Evolutionary conservation across 2,888 invertebrate genomes (phyloP).

Genomic region (Sinodicranocentrus sp.): DNA sequence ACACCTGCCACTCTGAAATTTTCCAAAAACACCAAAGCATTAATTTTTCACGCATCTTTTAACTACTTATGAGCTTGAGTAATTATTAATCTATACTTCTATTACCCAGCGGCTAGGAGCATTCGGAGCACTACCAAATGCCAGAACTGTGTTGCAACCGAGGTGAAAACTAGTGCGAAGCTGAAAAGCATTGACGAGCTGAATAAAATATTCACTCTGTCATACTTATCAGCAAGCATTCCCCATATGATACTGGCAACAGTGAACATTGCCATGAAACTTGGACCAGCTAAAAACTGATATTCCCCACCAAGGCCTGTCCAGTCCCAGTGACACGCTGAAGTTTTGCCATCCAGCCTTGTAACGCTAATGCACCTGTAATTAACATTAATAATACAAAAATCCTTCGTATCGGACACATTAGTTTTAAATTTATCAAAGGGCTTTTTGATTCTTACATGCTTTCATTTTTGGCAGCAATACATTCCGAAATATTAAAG

Average conservation of each 20-base stretch:
- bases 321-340: slow-evolving; percentile 93
- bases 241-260: slow-evolving; percentile 92
- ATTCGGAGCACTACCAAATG: slow-evolving; percentile 91
- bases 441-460: slow-evolving; percentile 14
- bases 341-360: slow-evolving; percentile 80
- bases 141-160: slow-evolving; percentile 91
- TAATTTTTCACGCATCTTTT: too few species aligned
- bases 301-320: slow-evolving; percentile 95
- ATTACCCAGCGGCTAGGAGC: slow-evolving; percentile 90
- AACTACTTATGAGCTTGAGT: too few species aligned
- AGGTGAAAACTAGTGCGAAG: slow-evolving; percentile 90
- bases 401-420: too few species aligned
- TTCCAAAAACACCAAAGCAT: not conserved
- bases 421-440: slow-evolving; percentile 1
- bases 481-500: slow-evolving; percentile 26
- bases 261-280: slow-evolving; percentile 93
- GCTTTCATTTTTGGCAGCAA: slow-evolving; percentile 15
- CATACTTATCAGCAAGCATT: slow-evolving; percentile 83
- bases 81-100: slow-evolving; percentile 75
- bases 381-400: not conserved
- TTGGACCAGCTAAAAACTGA: slow-evolving; percentile 93
- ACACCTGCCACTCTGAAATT: slow-evolving; percentile 87
- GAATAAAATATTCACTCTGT: slow-evolving; percentile 85
- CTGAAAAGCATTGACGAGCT: slow-evolving; percentile 89
- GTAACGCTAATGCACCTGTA: slow-evolving; percentile 62